Evolutionary conservation across 1,140 invertebrate genomes (phyloP), one percentile per base, ranked within the genome.

Genomic region (Megalonaias nervosa): DNA sequence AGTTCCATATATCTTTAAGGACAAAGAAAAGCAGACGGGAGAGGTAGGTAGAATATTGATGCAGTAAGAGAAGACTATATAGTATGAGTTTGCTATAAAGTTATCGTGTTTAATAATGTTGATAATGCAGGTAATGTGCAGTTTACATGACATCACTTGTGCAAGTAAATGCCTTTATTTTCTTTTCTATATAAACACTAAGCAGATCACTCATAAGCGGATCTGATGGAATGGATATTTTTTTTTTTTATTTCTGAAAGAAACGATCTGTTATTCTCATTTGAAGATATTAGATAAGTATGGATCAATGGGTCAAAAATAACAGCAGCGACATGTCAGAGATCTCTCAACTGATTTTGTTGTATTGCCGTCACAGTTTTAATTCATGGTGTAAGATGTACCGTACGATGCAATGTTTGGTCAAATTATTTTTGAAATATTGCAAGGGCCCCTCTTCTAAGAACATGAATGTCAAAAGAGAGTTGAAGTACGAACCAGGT

Each of bases 381-480:
- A 1, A 31, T 19, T 26, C 21, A 66, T 66, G 26, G n/a, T 19
- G 15, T 66, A 26, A 21, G 2, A 66, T 26, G n/a, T 21, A 19
- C 2, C 3, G 64, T 26, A 66, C 21, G n/a, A 26, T 66, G 15
- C 15, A 19, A 11, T 66, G 21, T 66, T 15, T 16, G 15, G n/a
- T 66, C 15, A 15, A 21, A 15, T 16, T 19, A 21, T 21, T 19
- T 19, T 19, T 23, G 26, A 19, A 6, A 23, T 71, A 57, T 72
- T 65, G 4, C 38, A 72, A 62, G 61, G 21, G 58, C 48, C 61
- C 15, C 11, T 11, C 4, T 1, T 21, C 19, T 31, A 72, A 65
- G 21, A 72, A 72, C 31, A 64, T 72, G 71, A 72, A 72, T 65
- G 19, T 72, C 13, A 16, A 11, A 2, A 72, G 60, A 55, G 17